These are phyloP conservation scores for Drosophila quadrilineata DNA, from an alignment of 1,140 invertebrate species.

Conservation along the genomic window DNA sequence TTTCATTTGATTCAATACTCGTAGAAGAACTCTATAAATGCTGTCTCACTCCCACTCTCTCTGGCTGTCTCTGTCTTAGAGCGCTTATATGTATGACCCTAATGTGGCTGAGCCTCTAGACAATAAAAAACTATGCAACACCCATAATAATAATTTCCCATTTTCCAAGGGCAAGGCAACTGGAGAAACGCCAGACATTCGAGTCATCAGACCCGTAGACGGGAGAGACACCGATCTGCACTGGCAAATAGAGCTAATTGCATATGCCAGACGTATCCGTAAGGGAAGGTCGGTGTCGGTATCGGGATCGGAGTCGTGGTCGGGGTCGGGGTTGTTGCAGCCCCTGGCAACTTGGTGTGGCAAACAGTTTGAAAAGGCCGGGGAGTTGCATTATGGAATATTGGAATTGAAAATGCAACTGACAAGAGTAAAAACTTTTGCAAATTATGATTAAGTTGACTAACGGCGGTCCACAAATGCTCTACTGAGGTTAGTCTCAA, in stretches of 20 bases:
- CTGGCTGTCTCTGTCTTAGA: too few relatives aligned
- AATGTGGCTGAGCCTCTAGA: constrained; percentile 32
- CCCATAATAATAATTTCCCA: constrained; percentile 48
- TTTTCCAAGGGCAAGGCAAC: constrained; percentile 61
- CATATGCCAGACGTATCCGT: constrained; percentile 30
- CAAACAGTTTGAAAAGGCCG: too few relatives aligned
- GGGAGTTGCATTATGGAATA: constrained; percentile 29
- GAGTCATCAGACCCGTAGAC: neutral
- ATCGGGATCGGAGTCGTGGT: neutral
- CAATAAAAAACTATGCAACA: constrained; percentile 53
- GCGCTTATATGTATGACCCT: constrained; percentile 10
- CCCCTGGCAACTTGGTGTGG: constrained; percentile 16
- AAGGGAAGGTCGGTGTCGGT: neutral
- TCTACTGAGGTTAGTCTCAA: too few relatives aligned
- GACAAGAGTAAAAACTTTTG: constrained; percentile 22
- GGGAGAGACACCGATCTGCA: neutral
- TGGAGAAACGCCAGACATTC: neutral
- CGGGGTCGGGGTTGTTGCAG: neutral
- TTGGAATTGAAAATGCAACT: constrained; percentile 30
- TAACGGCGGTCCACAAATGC: too few relatives aligned
- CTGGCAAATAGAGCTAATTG: constrained; percentile 29
- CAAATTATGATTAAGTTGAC: constrained; percentile 44
- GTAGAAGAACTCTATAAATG: too few relatives aligned
- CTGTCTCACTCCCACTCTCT: too few relatives aligned
- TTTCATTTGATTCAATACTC: too few relatives aligned